These are phyloP conservation scores for Clivina fossor DNA, from an alignment of 2,888 invertebrate genomes.

Conservation along the genomic window DNA sequence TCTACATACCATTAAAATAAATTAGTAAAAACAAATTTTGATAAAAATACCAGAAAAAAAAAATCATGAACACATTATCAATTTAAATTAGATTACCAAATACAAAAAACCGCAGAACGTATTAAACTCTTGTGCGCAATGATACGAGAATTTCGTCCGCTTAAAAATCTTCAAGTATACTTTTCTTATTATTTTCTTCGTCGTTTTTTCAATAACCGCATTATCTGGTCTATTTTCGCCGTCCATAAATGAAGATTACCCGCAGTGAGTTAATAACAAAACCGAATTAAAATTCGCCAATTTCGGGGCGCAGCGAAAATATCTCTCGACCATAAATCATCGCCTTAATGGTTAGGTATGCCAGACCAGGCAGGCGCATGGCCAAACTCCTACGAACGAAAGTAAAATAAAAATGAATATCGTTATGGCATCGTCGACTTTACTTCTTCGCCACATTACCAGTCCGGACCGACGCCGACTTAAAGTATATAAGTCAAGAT, in stretches of 20 bases:
- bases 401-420: constrained; percentile 28
- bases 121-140: no score
- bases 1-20: no score
- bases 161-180: no score
- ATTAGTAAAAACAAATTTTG: no score
- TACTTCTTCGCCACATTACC: constrained; percentile 5
- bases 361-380: constrained; percentile 5
- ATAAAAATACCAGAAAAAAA: no score
- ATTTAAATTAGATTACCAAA: no score
- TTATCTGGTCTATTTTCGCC: constrained; percentile 27
- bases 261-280: constrained; percentile 26
- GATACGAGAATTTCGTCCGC: no score
- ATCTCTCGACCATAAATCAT: constrained; percentile 25
- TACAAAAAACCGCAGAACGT: no score
- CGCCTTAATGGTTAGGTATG: constrained; percentile 18
- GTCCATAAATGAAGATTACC: constrained; percentile 28
- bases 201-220: constrained; percentile 26
- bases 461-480: constrained; percentile 33
- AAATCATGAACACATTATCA: no score
- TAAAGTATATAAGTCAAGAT: constrained; percentile 44
- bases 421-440: no score
- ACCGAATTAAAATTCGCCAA: constrained; percentile 30
- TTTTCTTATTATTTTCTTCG: constrained; percentile 25
- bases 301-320: constrained; percentile 11
- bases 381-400: background rate